Evolutionary conservation across 2,113 vertebrate species (phyloP), one percentile per base, ranked within the genome.

Genomic region (Pterocles gutturalis): DNA sequence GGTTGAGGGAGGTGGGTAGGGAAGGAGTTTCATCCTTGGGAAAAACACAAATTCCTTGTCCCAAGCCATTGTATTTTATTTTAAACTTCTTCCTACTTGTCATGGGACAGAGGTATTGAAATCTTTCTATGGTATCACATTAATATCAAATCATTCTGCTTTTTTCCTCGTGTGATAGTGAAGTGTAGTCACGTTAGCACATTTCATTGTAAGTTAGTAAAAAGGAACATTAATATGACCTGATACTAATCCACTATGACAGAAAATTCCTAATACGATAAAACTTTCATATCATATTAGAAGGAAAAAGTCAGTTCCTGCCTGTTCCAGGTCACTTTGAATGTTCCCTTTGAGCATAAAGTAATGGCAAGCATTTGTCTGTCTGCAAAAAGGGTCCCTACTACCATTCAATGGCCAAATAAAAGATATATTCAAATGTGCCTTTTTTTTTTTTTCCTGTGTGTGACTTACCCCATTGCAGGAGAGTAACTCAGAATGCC

Each of bases 211-310:
- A 97, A 89, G 97, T 98, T 97, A 98, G 96, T 93, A 96, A 97
- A 96, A 97, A 88, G 17, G 29, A 98, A 96, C 77, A 1, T 96
- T 98, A 98, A 98, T 97, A 86, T 92, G 91, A 96, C 70, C 83
- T 97, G 96, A 98, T 96, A 91, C 89, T 98, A 98, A 98, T 98
- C 87, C 62, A 86, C 93, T 61, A 70, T 95, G 98, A 98, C 98
- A 98, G 97, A 97, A 98, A 97, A 98, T 97, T 97, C 97, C 98
- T 97, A 97, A 97, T 97, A 96, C 83, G 94, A 98, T 98, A 97
- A 98, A 98, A 98, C 97, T 98, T 98, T 98, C 97, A 98, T 98
- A 97, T 97, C 91, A 53, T 87, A 96, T 98, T 97, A 98, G 90
- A 58, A 97, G 73, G 85, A 92, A 96, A 97, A 97, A 96, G 91